Conservation (phyloP, 1,140 invertebrate genomes). For the Drosophila lowei region DNA sequence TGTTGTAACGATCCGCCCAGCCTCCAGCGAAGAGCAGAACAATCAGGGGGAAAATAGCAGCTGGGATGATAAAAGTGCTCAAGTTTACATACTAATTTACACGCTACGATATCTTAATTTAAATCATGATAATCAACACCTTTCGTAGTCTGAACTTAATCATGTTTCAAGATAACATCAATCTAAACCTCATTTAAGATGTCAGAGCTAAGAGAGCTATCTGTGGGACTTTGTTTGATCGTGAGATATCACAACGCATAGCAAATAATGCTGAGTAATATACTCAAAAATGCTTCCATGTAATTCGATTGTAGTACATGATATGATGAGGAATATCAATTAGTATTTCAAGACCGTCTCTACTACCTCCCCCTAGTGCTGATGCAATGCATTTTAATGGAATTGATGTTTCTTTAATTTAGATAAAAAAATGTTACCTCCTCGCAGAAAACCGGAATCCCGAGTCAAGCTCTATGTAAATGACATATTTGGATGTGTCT, state of each 20-base stretch:
- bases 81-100: background rate
- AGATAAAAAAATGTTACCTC: conserved; percentile 13
- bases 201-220: background rate
- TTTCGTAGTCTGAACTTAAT: too few relatives aligned
- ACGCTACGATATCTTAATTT: too few relatives aligned
- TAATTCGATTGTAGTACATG: background rate
- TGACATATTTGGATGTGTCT: conserved; percentile 16
- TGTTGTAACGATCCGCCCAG: conserved; percentile 87
- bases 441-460: conserved; percentile 31
- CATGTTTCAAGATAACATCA: background rate
- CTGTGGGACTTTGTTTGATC: conserved; percentile 26
- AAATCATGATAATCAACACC: background rate
- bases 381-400: conserved; percentile 56
- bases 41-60: conserved; percentile 85
- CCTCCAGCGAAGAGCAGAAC: conserved; percentile 87
- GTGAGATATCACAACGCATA: background rate
- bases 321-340: conserved; percentile 21
- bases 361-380: background rate
- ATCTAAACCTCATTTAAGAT: conserved; percentile 8
- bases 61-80: conserved; percentile 30
- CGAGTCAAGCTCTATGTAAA: conserved; percentile 28
- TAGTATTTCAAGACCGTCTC: conserved; percentile 11
- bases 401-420: conserved; percentile 1
- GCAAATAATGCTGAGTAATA: background rate
- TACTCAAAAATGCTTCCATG: conserved; percentile 4